Evolutionary conservation across 2,797 vertebrate species (phyloP).

Genomic region (Taeniopygia guttata): DNA sequence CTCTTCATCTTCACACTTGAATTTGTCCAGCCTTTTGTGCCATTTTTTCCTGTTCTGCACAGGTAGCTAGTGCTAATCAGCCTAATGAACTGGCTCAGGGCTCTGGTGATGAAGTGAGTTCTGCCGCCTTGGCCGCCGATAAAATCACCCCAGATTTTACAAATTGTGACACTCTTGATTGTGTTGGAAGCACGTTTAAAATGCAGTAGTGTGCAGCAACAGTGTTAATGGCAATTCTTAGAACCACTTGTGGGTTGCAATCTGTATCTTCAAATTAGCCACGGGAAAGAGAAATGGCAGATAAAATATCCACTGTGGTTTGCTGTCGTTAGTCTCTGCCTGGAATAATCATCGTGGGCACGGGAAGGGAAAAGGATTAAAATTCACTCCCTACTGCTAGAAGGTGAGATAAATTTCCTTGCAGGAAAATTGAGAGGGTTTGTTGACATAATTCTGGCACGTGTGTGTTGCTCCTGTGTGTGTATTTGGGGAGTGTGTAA

Average conservation of each 20-base stretch:
- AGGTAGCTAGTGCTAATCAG: neutral
- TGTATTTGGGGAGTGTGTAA: accelerated
- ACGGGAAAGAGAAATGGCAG: slow-evolving; percentile 6
- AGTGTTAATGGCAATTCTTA: neutral
- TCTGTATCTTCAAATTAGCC: slow-evolving; percentile 44
- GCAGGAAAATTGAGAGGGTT: neutral
- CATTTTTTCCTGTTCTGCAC: neutral
- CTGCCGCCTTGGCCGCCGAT: neutral
- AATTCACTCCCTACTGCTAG: neutral
- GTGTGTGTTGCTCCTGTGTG: neutral
- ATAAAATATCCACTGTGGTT: slow-evolving; percentile 6
- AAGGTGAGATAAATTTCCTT: neutral
- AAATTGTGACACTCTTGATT: slow-evolving; percentile 31
- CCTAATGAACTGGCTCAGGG: neutral
- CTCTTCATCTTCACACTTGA: neutral
- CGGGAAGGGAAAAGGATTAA: neutral
- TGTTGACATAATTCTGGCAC: neutral
- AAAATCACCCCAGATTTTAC: slow-evolving; percentile 20
- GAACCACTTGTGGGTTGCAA: slow-evolving; percentile 27
- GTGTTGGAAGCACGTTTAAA: neutral
- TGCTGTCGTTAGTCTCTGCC: neutral
- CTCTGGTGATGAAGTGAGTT: neutral
- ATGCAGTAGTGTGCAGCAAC: neutral
- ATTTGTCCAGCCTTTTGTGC: neutral
- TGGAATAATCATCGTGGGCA: neutral